phyloP scores from a whole-genome alignment of 2,888 invertebrate species.

The Pecten maximus region DNA sequence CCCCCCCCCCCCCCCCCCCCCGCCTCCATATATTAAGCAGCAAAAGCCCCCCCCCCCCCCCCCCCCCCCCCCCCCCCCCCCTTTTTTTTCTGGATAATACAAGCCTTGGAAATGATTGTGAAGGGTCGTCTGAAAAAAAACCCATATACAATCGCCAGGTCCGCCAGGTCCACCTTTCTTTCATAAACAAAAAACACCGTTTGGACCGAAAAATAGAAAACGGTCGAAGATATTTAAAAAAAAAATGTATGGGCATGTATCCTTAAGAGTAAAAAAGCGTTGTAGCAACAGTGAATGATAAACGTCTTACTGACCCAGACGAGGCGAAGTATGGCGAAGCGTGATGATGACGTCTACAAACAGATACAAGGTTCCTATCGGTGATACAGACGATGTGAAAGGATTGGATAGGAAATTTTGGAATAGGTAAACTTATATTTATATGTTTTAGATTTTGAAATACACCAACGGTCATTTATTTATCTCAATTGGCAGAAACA shows the following conservation, averaged over 20 bases:
- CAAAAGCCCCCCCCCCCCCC: too few relatives aligned
- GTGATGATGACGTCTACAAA: slow-evolving; percentile 50
- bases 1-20: too few relatives aligned
- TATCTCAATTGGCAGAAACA: background rate
- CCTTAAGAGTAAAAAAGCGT: background rate
- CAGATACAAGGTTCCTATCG: slow-evolving; percentile 39
- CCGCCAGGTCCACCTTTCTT: too few relatives aligned
- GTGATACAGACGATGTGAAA: slow-evolving; percentile 50
- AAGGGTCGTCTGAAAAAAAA: too few relatives aligned
- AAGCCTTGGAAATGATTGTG: too few relatives aligned
- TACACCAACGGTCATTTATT: background rate
- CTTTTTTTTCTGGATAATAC: too few relatives aligned
- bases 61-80: too few relatives aligned
- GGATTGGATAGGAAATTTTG: slow-evolving; percentile 65
- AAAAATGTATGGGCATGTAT: background rate
- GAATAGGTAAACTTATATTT: slow-evolving; percentile 61
- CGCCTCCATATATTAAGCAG: too few relatives aligned
- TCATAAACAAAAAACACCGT: too few relatives aligned
- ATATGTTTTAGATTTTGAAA: background rate
- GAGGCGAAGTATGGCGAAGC: slow-evolving; percentile 44
- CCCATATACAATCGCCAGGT: too few relatives aligned
- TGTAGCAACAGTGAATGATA: background rate
- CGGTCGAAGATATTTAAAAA: too few relatives aligned
- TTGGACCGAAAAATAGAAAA: too few relatives aligned
- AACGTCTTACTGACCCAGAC: background rate